Percentiles rank a stretch among this genome's conserved stretches.
Evolutionary conservation across 2,888 invertebrate genomes (phyloP).

Genomic region (Scaptomyza flava): DNA sequence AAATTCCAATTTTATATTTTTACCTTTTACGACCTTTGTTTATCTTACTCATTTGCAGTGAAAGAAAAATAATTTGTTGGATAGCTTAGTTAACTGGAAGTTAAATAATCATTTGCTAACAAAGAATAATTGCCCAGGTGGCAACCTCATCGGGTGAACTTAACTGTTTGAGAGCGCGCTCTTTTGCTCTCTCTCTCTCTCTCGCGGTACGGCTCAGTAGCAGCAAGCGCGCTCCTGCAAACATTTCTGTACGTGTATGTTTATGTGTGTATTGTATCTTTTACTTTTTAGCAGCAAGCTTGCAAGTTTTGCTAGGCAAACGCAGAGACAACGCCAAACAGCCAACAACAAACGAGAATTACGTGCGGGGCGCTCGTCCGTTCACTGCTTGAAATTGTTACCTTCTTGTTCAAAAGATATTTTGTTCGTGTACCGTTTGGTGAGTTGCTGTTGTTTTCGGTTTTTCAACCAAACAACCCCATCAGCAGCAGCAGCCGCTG

Average conservation of each 20-base stretch:
- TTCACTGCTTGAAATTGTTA: slow-evolving; percentile 37
- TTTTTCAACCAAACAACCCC: slow-evolving; percentile 47
- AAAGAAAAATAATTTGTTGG: background rate
- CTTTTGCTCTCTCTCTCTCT: slow-evolving; percentile 20
- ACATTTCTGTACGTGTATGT: slow-evolving; percentile 48
- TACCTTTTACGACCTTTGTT: background rate
- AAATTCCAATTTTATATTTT: background rate
- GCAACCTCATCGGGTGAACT: slow-evolving; percentile 51
- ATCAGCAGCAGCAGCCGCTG: slow-evolving; percentile 19
- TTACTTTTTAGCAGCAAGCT: slow-evolving; percentile 74
- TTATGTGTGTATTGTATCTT: slow-evolving; percentile 64
- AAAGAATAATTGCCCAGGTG: slow-evolving; percentile 25
- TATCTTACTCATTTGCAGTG: background rate
- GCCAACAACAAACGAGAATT: slow-evolving; percentile 63
- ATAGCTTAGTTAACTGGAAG: background rate
- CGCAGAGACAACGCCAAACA: slow-evolving; percentile 68
- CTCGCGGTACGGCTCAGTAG: slow-evolving; percentile 30
- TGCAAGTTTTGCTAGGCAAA: slow-evolving; percentile 62
- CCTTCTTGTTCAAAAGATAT: slow-evolving; percentile 9
- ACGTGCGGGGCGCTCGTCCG: slow-evolving; percentile 60
- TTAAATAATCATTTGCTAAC: background rate
- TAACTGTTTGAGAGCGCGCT: slow-evolving; percentile 39
- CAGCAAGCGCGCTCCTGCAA: slow-evolving; percentile 62
- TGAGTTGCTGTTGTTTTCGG: slow-evolving; percentile 32
- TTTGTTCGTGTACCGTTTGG: slow-evolving; percentile 16